Evolutionary conservation across 2,797 vertebrate species (phyloP).

Genomic region (Schizopygopsis malacanthus): DNA sequence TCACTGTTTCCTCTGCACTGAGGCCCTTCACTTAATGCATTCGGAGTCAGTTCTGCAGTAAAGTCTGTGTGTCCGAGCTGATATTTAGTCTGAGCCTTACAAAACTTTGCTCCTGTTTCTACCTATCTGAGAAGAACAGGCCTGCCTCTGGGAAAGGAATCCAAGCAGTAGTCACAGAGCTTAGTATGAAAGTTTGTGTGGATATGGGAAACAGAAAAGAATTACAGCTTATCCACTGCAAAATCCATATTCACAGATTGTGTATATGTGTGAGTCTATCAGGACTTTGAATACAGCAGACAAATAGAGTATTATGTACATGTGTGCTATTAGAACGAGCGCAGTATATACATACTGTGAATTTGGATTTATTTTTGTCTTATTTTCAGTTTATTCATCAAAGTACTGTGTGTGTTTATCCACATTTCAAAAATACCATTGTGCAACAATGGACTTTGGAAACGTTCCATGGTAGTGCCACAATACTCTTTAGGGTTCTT

Average conservation of each 20-base stretch:
- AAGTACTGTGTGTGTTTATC: not conserved
- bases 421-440: too few relatives aligned
- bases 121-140: constrained; percentile 46
- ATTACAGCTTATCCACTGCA: constrained; percentile 26
- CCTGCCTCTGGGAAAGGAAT: constrained; percentile 14
- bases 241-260: constrained; percentile 35
- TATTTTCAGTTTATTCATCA: not conserved
- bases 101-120: constrained; percentile 16
- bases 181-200: constrained; percentile 21
- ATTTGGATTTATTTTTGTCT: not conserved
- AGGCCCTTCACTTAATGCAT: not conserved
- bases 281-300: not conserved
- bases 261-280: not conserved
- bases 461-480: not conserved
- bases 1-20: not conserved
- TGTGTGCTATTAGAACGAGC: not conserved
- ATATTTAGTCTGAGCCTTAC: constrained; percentile 12
- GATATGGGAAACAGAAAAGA: constrained; percentile 34
- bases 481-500: not conserved
- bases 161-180: constrained; percentile 14
- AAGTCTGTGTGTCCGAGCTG: constrained; percentile 23
- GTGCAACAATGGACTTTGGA: not conserved
- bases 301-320: not conserved
- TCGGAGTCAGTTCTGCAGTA: not conserved
- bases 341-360: not conserved